Evolutionary conservation across 2,888 invertebrate species (phyloP).

Genomic region (Coelopa pilipes): DNA sequence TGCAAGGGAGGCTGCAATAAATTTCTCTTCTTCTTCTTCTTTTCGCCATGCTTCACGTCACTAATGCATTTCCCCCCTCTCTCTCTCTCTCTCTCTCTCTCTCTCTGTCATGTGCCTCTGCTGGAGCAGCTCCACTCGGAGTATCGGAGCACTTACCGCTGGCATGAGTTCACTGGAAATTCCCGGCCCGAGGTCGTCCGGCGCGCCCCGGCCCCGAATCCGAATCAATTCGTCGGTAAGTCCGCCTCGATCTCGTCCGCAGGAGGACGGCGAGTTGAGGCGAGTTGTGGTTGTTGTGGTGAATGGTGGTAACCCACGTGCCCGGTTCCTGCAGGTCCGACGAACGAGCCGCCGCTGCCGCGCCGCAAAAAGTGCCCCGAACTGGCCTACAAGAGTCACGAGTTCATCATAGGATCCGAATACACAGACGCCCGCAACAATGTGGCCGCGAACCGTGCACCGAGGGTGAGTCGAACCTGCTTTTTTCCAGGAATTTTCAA

Average conservation of each 20-base stretch:
- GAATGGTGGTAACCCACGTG: constrained; percentile 9
- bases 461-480: constrained; percentile 60
- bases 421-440: constrained; percentile 70
- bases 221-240: constrained; percentile 62
- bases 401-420: constrained; percentile 75
- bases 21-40: too few species aligned
- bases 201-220: constrained; percentile 72
- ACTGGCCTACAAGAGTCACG: constrained; percentile 87
- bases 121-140: constrained; percentile 87
- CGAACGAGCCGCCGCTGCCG: constrained; percentile 85
- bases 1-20: too few species aligned
- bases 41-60: too few species aligned
- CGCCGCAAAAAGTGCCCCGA: constrained; percentile 90
- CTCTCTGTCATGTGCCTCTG: neutral
- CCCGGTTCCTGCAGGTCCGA: constrained; percentile 61
- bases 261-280: too few species aligned
- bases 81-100: too few species aligned
- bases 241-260: constrained; percentile 34
- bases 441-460: constrained; percentile 64
- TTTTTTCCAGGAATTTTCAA: neutral
- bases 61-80: too few species aligned
- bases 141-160: constrained; percentile 94
- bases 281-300: neutral
- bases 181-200: constrained; percentile 79
- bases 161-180: constrained; percentile 89